Evolutionary conservation across 2,113 vertebrate species (phyloP), one percentile per base, ranked within the genome.

Genomic region (Psophia crepitans): DNA sequence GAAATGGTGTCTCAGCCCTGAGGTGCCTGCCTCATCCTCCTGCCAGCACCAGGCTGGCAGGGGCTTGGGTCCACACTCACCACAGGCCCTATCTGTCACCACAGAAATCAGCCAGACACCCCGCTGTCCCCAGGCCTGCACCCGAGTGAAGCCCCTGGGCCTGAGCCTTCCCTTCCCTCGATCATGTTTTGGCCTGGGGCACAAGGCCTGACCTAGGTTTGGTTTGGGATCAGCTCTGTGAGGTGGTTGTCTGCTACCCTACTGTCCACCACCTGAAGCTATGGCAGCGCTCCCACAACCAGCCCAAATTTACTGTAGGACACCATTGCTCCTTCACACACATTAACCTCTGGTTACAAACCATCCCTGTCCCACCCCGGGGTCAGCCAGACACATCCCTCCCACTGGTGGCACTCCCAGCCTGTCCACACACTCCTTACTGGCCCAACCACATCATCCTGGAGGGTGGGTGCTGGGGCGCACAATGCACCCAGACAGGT

Each of bases 41-140:
- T 1, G 0, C 9, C 0, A 0, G 20, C 6, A 11, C 1, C 32
- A 33, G 17, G 9, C 20, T 17, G 49, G 39, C 24, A 77, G 64
- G 32, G 27, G 11, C 28, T 16, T 0, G 0, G 3, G 58, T 12
- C 12, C 6, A 0, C 2, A 1, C 11, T 39, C 43, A 35, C 9
- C 39, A 41, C 39, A 21, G 18, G 11, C 6, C 7, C 28, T 2
- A 2, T 43, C 13, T 10, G 4, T 16, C 79, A 16, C 20, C 41
- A 49, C 3, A 2, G 48, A 46, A 17, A 46, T 4, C 4, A 0
- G 8, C 22, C 8, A 3, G 37, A 39, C 14, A 5, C 7, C 4
- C 6, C 1, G 4, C 2, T 19, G 22, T 37, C 27, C 41, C 20
- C 48, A 68, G 33, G 22, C 5, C 32, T 8, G 12, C 6, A 13